A percentile compares a stretch with the other conserved stretches of the same genome.
phyloP scores from a whole-genome alignment of 2,113 vertebrate genomes.

The Paramormyrops kingsleyae region DNA sequence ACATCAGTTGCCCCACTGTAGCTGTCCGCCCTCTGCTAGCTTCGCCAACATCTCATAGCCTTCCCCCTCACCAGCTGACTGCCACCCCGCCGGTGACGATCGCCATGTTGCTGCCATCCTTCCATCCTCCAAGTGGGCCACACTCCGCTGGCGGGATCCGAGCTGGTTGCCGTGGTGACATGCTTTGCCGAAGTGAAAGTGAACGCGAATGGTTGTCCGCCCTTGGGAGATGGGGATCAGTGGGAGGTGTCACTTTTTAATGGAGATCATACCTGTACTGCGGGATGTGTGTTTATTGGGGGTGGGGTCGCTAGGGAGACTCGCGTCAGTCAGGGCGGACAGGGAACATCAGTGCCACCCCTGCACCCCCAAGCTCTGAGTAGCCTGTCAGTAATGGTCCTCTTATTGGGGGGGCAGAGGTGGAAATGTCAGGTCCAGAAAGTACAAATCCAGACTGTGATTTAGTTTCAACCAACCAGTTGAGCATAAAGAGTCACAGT shows the following conservation, averaged over 20 bases:
- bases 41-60: no score
- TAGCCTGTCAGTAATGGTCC: neutral
- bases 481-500: no score
- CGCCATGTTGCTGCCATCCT: neutral
- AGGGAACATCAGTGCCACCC: neutral
- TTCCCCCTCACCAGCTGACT: neutral
- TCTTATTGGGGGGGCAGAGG: neutral
- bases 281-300: neutral
- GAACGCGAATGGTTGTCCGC: neutral
- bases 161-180: constrained; percentile 14
- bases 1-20: neutral
- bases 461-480: no score
- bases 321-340: neutral
- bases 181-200: neutral
- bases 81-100: neutral
- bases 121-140: neutral
- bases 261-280: neutral
- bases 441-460: no score
- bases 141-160: neutral
- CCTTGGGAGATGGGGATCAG: neutral
- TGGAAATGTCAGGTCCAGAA: no score
- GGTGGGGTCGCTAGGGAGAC: neutral
- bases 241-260: constrained; percentile 6
- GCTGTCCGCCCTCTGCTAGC: neutral
- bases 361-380: neutral